Conservation (phyloP, 2,888 invertebrate species). For the Watsonalla binaria region DNA sequence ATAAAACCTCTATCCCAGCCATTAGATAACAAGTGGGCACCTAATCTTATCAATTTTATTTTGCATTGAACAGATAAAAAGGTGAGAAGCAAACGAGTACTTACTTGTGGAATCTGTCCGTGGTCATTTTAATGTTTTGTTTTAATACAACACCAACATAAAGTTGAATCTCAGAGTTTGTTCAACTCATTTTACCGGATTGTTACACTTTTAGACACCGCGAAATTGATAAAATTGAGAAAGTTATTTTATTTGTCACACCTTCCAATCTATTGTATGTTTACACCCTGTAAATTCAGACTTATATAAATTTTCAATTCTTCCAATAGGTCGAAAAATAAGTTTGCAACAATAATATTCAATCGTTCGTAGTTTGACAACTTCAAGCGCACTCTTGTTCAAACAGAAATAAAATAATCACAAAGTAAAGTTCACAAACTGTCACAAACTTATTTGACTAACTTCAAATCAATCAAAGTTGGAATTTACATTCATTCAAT, state of each 20-base stretch:
- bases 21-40: background rate
- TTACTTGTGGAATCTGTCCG: constrained; percentile 82
- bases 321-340: no score
- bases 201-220: constrained; percentile 42
- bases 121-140: constrained; percentile 65
- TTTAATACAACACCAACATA: constrained; percentile 14
- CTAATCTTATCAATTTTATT: background rate
- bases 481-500: constrained; percentile 10
- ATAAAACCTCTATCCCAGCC: no score
- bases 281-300: background rate
- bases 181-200: constrained; percentile 66
- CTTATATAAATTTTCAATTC: no score
- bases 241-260: constrained; percentile 59
- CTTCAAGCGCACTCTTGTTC: no score
- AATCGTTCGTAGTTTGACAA: no score
- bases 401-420: background rate
- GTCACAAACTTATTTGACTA: no score
- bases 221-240: constrained; percentile 60
- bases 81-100: constrained; percentile 32
- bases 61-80: constrained; percentile 18
- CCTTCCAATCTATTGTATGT: constrained; percentile 11
- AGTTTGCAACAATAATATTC: no score
- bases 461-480: no score
- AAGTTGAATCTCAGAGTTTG: constrained; percentile 35
- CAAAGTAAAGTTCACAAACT: no score